Percentiles rank a stretch among this genome's conserved stretches.
Conservation (phyloP, 1,140 invertebrate genomes). For the Polypedilum vanderplanki region DNA sequence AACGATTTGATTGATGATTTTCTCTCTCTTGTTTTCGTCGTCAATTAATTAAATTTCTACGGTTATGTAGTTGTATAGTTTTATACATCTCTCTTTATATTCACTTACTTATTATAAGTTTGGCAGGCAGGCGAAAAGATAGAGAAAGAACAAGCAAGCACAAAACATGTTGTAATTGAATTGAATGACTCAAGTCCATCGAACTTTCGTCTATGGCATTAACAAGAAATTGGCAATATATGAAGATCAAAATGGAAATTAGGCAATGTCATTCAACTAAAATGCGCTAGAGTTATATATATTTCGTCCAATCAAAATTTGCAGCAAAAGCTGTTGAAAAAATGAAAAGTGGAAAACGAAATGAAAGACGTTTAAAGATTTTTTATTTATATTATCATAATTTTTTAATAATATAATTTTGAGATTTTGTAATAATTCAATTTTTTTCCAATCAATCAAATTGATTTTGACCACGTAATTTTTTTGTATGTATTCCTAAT, state of each 20-base stretch:
- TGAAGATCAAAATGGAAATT: neutral
- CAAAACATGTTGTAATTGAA: neutral
- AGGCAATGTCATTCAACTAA: too few relatives aligned
- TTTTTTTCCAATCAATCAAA: slow-evolving; percentile 19
- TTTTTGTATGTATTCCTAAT: slow-evolving; percentile 13
- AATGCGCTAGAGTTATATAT: too few relatives aligned
- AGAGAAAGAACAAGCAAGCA: neutral
- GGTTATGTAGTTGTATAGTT: neutral
- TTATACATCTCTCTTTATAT: neutral
- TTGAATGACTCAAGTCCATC: slow-evolving; percentile 16
- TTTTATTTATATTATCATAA: slow-evolving; percentile 20
- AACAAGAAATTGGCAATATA: slow-evolving; percentile 13
- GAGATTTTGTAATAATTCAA: slow-evolving; percentile 19
- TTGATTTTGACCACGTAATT: slow-evolving; percentile 7
- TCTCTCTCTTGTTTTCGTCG: slow-evolving; percentile 11
- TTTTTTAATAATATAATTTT: slow-evolving; percentile 20
- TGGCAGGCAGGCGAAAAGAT: neutral
- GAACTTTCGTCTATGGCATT: neutral
- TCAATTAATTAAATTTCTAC: slow-evolving; percentile 20
- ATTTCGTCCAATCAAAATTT: too few relatives aligned
- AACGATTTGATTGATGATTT: slow-evolving; percentile 19
- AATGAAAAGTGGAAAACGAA: neutral
- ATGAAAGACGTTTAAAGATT: neutral
- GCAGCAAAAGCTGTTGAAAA: neutral
- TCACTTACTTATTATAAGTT: neutral